phyloP scores from a whole-genome alignment of 2,888 invertebrate species.

The Noctua janthina region DNA sequence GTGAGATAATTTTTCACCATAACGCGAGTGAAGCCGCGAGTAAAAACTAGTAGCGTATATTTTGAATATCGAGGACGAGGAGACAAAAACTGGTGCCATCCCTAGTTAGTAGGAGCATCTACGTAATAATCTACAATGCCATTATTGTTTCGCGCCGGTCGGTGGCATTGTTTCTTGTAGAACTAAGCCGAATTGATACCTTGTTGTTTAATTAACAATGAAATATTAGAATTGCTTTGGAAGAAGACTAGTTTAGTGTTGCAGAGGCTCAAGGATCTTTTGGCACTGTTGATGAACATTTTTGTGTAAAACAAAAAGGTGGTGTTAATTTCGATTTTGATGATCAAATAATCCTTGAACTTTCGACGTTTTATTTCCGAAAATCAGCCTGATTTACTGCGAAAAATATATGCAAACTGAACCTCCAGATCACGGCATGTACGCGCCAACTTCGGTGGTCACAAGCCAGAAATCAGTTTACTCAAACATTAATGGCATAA shows the following conservation, averaged over 20 bases:
- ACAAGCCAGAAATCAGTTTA: neutral
- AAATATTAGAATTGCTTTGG: neutral
- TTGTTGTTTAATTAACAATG: neutral
- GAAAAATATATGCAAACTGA: neutral
- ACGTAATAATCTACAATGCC: neutral
- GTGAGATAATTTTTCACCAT: too few relatives aligned
- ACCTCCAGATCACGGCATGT: neutral
- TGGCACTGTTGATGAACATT: neutral
- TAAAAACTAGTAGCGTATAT: neutral
- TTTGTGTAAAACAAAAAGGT: neutral
- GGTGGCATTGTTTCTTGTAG: neutral
- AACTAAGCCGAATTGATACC: neutral
- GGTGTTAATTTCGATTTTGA: neutral
- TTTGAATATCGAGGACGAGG: neutral
- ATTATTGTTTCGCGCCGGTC: conserved; percentile 3
- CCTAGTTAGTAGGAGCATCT: neutral
- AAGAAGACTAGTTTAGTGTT: neutral
- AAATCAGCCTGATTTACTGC: neutral
- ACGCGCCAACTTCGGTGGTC: too few relatives aligned
- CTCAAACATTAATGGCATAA: too few relatives aligned
- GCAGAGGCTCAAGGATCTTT: neutral
- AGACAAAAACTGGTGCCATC: neutral
- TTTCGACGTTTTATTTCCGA: neutral
- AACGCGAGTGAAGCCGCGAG: neutral
- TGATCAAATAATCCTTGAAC: too few relatives aligned